Evolutionary conservation across 2,888 invertebrate genomes (phyloP).

Genomic region (Sarcophaga rosellei): DNA sequence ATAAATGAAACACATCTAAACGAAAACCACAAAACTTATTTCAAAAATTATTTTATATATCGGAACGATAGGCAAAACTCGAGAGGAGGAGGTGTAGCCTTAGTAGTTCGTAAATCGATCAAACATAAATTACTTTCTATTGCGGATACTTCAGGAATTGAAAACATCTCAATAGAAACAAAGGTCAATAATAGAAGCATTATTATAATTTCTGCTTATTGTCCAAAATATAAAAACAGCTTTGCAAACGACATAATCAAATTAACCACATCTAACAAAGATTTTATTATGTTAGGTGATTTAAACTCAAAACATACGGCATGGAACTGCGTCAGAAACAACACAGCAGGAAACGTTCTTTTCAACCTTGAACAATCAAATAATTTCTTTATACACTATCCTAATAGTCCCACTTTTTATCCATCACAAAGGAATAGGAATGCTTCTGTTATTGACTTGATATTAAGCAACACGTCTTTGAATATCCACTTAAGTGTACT

Average conservation of each 20-base stretch:
- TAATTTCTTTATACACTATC: background rate
- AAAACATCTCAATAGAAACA: background rate
- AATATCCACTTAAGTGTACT: too few species aligned
- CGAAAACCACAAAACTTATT: slow-evolving; percentile 16
- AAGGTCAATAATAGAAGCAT: background rate
- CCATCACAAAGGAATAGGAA: background rate
- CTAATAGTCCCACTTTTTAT: background rate
- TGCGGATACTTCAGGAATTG: background rate
- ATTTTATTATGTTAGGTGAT: background rate
- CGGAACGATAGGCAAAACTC: background rate
- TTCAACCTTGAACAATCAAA: background rate
- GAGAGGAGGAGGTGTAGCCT: too few species aligned
- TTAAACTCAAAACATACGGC: background rate
- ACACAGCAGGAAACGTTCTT: background rate
- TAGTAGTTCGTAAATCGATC: too few species aligned
- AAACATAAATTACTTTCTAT: too few species aligned
- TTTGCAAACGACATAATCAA: slow-evolving; percentile 7
- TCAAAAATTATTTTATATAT: background rate
- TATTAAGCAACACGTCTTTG: too few species aligned
- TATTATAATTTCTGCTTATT: background rate
- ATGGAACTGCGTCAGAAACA: background rate
- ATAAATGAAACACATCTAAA: too few species aligned
- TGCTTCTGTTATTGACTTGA: background rate
- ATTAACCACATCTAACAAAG: background rate
- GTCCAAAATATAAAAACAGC: background rate